phyloP scores from a whole-genome alignment of 2,113 vertebrate species.

The Polypterus senegalus region DNA sequence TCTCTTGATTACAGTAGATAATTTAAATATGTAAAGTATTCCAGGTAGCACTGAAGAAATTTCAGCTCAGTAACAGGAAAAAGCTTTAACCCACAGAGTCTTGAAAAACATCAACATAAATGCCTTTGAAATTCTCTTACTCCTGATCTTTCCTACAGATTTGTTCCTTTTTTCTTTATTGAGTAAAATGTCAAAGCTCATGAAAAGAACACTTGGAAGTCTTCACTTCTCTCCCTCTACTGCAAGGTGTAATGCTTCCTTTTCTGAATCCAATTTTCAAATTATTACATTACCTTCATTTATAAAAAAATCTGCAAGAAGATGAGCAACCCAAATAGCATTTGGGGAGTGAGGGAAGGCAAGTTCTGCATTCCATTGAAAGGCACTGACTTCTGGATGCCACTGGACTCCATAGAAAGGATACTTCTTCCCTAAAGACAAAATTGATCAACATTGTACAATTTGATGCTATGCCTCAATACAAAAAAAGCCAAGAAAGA shows the following conservation, averaged over 20 bases:
- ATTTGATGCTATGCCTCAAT: too few relatives aligned
- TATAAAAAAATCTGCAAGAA: slow-evolving; percentile 49
- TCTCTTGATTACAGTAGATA: too few relatives aligned
- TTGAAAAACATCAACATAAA: too few relatives aligned
- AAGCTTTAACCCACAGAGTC: too few relatives aligned
- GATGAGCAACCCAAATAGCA: slow-evolving; percentile 43
- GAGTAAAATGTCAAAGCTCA: not conserved
- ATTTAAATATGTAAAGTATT: too few relatives aligned
- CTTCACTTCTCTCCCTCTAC: not conserved
- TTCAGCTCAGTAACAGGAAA: too few relatives aligned
- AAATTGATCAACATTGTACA: too few relatives aligned
- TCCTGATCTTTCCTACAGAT: not conserved
- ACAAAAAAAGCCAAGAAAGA: too few relatives aligned
- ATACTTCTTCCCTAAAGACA: slow-evolving; percentile 36
- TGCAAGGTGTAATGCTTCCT: not conserved
- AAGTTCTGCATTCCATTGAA: slow-evolving; percentile 42
- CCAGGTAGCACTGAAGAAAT: too few relatives aligned
- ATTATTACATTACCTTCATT: slow-evolving; percentile 47
- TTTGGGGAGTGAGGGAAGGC: slow-evolving; percentile 49
- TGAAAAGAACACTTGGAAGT: not conserved
- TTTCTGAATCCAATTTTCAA: not conserved
- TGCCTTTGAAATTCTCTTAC: not conserved
- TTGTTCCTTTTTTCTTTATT: not conserved
- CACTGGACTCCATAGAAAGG: slow-evolving; percentile 66
- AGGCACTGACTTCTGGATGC: slow-evolving; percentile 63